Percentiles rank a stretch among this genome's conserved stretches.
These are phyloP conservation scores for Lutjanus argentimaculatus DNA, from an alignment of 2,797 vertebrate genomes.

Conservation along the genomic window DNA sequence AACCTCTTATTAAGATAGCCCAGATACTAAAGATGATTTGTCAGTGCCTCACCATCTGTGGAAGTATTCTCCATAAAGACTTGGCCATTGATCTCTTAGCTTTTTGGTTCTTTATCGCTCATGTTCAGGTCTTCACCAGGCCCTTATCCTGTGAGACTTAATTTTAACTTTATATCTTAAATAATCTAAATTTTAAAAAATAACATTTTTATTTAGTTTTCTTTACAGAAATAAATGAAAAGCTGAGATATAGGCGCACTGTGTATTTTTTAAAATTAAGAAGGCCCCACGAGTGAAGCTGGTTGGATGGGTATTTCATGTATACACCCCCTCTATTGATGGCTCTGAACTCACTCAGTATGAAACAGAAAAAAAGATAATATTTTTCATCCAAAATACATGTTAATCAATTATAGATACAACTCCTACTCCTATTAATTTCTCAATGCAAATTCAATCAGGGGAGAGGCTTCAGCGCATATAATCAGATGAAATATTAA, in stretches of 20 bases:
- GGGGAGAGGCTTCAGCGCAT: background rate
- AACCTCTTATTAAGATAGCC: background rate
- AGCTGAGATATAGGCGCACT: too few species aligned
- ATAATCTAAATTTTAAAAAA: too few species aligned
- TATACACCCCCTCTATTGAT: background rate
- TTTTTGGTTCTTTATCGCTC: too few species aligned
- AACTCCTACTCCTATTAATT: too few species aligned
- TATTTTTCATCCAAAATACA: background rate
- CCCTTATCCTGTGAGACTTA: too few species aligned
- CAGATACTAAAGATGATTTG: background rate
- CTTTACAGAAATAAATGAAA: too few species aligned
- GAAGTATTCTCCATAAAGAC: background rate
- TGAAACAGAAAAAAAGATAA: background rate
- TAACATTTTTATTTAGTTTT: too few species aligned
- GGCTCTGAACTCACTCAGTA: background rate
- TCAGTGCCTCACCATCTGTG: background rate
- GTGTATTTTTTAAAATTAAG: too few species aligned
- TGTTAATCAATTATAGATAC: conserved; percentile 12
- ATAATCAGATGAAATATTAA: conserved; percentile 10
- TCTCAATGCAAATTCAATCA: conserved; percentile 26
- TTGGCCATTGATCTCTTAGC: too few species aligned
- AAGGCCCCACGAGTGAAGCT: too few species aligned
- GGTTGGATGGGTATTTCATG: background rate
- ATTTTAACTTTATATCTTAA: too few species aligned
- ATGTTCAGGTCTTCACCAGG: too few species aligned